Conservation (phyloP, 2,797 vertebrate species). For the Gymnocypris eckloni region DNA sequence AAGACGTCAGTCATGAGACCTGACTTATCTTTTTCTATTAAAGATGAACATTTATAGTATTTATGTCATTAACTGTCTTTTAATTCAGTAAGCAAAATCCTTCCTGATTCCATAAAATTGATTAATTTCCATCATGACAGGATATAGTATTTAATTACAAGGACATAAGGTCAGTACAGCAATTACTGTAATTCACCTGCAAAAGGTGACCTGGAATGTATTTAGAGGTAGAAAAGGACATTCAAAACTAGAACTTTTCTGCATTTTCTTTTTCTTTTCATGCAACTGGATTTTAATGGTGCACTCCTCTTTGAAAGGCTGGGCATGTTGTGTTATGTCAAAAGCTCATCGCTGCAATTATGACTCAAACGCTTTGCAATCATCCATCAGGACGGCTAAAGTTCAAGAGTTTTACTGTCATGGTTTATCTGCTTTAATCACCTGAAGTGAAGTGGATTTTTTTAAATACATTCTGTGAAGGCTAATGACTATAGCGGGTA, state of each 20-base stretch:
- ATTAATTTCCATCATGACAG: constrained; percentile 16
- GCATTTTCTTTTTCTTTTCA: not conserved
- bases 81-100: not conserved
- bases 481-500: constrained; percentile 39
- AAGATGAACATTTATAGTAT: not conserved
- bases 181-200: constrained; percentile 44
- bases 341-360: constrained; percentile 21
- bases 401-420: constrained; percentile 41
- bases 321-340: not conserved
- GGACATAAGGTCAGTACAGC: not conserved
- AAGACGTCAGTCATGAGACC: not conserved
- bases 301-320: constrained; percentile 17
- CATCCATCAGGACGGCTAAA: constrained; percentile 32
- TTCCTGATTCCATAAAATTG: not conserved
- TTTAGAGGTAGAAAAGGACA: constrained; percentile 22
- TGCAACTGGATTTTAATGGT: not conserved
- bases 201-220: not conserved
- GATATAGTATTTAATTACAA: not conserved
- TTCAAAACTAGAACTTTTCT: not conserved
- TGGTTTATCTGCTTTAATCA: constrained; percentile 53
- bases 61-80: constrained; percentile 28
- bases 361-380: constrained; percentile 27
- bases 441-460: constrained; percentile 52
- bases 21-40: not conserved
- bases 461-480: constrained; percentile 37